Evolutionary conservation across 2,888 invertebrate genomes (phyloP).

Genomic region (Phymatocera aterrima): DNA sequence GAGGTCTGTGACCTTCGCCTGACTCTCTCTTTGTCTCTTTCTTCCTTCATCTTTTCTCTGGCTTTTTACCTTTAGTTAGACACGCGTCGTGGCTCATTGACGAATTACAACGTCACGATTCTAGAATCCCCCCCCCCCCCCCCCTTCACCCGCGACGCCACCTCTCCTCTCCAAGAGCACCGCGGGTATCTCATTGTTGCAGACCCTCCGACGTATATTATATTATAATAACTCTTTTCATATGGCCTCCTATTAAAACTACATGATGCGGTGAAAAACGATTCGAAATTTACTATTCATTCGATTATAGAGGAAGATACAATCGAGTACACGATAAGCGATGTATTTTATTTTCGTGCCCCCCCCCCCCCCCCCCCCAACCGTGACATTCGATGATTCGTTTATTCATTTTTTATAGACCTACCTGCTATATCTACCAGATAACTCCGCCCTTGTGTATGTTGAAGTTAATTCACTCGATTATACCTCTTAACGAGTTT

Average conservation of each 20-base stretch:
- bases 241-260: background rate
- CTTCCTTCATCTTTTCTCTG: background rate
- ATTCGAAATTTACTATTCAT: background rate
- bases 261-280: background rate
- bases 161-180: background rate
- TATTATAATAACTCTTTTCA: background rate
- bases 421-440: no score
- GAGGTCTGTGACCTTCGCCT: slow-evolving; percentile 38
- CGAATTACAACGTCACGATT: slow-evolving; percentile 33
- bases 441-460: background rate
- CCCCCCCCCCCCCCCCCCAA: no score
- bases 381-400: no score
- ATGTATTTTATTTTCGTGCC: background rate
- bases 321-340: background rate
- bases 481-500: background rate
- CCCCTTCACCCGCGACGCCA: no score
- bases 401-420: no score
- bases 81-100: slow-evolving; percentile 30
- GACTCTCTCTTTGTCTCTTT: background rate
- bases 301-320: background rate
- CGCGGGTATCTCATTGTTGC: background rate
- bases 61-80: background rate
- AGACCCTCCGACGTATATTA: background rate
- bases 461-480: background rate
- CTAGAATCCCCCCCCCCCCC: slow-evolving; percentile 9